phyloP scores from a whole-genome alignment of 23 tunicate genomes.

The Ascidia mentula region DNA sequence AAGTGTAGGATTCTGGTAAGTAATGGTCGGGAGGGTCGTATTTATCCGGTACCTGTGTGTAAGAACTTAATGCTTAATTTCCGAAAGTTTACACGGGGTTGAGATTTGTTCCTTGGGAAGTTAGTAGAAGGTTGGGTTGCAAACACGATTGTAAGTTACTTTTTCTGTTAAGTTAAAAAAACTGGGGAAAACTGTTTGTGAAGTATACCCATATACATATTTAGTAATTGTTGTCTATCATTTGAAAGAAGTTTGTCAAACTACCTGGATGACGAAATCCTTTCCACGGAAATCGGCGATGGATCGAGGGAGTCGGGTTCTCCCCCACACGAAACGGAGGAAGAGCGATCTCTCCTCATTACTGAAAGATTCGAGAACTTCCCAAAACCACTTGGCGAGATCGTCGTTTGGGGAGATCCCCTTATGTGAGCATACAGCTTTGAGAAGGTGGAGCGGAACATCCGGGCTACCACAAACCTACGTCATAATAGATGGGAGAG shows the following conservation, averaged over 20 bases:
- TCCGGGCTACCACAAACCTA: conserved; percentile 93
- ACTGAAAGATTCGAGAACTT: conserved; percentile 64
- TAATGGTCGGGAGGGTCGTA: conserved; percentile 86
- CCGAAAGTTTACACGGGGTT: no score
- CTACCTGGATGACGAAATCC: conserved; percentile 90
- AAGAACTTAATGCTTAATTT: no score
- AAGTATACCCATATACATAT: no score
- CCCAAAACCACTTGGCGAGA: conserved; percentile 78
- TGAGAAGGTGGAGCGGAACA: conserved; percentile 66
- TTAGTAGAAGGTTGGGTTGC: no score
- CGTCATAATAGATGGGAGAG: not conserved
- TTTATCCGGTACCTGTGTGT: conserved; percentile 68
- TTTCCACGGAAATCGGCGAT: conserved; percentile 88
- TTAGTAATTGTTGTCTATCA: no score
- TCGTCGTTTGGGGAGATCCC: conserved; percentile 57
- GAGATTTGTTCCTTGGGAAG: no score
- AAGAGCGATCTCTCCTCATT: conserved; percentile 75
- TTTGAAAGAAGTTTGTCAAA: no score
- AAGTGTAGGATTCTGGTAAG: conserved; percentile 89
- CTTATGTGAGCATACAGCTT: conserved; percentile 69
- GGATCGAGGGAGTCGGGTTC: conserved; percentile 78
- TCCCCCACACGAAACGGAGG: conserved; percentile 93
- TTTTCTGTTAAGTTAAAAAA: no score
- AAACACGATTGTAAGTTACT: no score
- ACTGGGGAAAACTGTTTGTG: no score